Conservation (phyloP, 2,113 vertebrate species). For the Lamprotornis superbus region DNA sequence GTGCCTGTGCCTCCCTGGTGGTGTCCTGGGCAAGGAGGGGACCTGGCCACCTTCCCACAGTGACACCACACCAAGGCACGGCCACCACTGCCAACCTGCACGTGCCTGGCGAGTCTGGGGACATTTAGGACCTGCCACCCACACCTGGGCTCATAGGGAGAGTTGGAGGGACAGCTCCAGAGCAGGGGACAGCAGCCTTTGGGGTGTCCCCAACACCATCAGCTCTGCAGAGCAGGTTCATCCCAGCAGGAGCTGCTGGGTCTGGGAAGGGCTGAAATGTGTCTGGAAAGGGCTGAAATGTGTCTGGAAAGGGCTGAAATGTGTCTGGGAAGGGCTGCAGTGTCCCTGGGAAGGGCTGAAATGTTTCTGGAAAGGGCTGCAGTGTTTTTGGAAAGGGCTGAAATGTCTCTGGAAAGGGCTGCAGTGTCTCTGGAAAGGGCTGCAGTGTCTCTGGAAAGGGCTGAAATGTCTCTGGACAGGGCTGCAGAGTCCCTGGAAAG, state of each 20-base stretch:
- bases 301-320: too few species aligned
- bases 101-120: neutral
- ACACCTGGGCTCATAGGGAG: neutral
- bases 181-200: rapidly evolving
- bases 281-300: too few species aligned
- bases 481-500: neutral
- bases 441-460: too few species aligned
- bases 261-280: neutral
- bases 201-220: neutral
- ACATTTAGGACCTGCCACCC: neutral
- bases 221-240: rapidly evolving
- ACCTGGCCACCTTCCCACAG: neutral
- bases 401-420: too few species aligned
- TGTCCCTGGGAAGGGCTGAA: too few species aligned
- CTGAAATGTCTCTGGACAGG: neutral
- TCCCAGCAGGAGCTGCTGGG: neutral
- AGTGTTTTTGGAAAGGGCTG: too few species aligned
- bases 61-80: rapidly evolving
- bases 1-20: neutral
- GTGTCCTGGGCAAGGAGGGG: neutral
- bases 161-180: neutral
- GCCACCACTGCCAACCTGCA: neutral
- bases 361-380: too few species aligned
- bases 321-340: too few species aligned
- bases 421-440: too few species aligned